Evolutionary conservation across 2,888 invertebrate genomes (phyloP), one percentile per base, ranked within the genome.

Genomic region (Tachina grossa): DNA sequence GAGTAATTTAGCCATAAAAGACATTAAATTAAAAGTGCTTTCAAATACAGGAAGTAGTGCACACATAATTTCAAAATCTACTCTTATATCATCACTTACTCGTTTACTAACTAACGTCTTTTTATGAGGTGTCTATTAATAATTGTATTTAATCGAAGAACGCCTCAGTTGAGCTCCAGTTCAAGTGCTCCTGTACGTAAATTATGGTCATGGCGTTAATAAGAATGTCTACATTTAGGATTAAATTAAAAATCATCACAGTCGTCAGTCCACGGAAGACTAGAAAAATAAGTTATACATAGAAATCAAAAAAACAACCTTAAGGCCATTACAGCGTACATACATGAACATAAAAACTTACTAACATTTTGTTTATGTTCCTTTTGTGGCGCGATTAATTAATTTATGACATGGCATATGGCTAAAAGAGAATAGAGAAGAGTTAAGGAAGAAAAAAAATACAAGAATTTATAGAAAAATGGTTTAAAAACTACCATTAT

Each of bases 121-220:
- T n/a, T n/a, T 68, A 69, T 81, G 53, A 81, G 75, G 75, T 81
- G 74, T 74, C 68, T 75, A 45, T 53, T 75, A 75, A 81, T 68
- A 75, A 65, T 80, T 57, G 47, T 16, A 66, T 80, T 80, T 66
- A 81, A 75, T 2, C 45, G n/a, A 59, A 55, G 55, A 74, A 71
- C 55, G 79, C 69, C 63, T 63, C 61, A 31, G 55, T 6, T 14
- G 16, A 43, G 78, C 22, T 2, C 41, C 43, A 51, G 22, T 39
- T 22, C 11, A 43, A 49, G 19, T 11, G 19, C 16, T 68, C 22
- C 19, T 16, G 45, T 51, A 16, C 49, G 49, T 75, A 65, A 75
- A 61, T 79, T 49, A 45, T 79, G 45, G 47, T 9, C 53, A 79
- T 63, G 79, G 57, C 55, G 53, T 65, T 55, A 66, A 31, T 79